Conservation (phyloP, 37 sponge, comb jelly and placozoan genomes). For the Agelas oroides region DNA sequence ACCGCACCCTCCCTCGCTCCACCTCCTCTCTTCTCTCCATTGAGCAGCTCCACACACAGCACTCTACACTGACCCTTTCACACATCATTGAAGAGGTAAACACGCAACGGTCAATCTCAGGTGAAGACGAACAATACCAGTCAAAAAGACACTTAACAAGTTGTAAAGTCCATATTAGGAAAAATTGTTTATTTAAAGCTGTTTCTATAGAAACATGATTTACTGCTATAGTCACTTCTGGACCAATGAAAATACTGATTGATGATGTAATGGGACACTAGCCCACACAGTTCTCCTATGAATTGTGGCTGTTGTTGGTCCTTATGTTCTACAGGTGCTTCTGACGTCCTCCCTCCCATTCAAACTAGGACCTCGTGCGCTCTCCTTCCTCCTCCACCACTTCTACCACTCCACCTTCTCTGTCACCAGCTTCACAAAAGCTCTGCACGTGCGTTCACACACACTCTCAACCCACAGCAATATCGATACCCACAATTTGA, state of each 20-base stretch:
- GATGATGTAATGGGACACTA: no score
- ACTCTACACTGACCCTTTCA: constrained; percentile 35
- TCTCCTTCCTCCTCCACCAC: constrained; percentile 61
- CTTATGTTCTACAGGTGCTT: constrained; percentile 40
- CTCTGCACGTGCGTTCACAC: constrained; percentile 48
- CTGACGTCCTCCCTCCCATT: constrained; percentile 38
- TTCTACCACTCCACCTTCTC: constrained; percentile 71
- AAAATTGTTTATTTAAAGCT: no score
- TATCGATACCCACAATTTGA: background rate
- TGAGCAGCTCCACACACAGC: constrained; percentile 59
- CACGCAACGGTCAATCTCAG: background rate
- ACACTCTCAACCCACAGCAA: constrained; percentile 6
- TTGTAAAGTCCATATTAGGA: no score
- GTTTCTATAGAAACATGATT: no score
- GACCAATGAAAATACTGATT: no score
- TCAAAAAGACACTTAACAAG: no score
- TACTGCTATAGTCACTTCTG: no score
- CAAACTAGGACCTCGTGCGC: constrained; percentile 40
- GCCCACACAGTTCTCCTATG: no score
- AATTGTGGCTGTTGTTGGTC: no score
- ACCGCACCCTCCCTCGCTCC: constrained; percentile 53
- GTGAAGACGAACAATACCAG: no score
- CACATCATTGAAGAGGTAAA: constrained; percentile 48
- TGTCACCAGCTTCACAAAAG: constrained; percentile 26
- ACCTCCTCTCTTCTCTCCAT: constrained; percentile 59